phyloP scores from a whole-genome alignment of 2,113 vertebrate species.

The Tachycineta bicolor region DNA sequence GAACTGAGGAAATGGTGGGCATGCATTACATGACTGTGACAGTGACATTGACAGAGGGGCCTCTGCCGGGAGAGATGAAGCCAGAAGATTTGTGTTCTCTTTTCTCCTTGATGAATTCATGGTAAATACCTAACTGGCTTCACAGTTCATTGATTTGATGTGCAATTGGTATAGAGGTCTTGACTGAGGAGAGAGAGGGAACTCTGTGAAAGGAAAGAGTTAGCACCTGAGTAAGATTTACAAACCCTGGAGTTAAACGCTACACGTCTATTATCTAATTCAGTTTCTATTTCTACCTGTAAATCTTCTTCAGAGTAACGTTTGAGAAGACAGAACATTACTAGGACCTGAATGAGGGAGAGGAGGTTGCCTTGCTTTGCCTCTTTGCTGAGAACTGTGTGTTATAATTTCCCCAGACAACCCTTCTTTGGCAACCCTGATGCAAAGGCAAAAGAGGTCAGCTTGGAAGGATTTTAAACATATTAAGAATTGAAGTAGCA shows the following conservation, averaged over 20 bases:
- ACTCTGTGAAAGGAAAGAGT: neutral
- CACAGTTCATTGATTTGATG: neutral
- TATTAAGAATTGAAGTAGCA: neutral
- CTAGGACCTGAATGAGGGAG: neutral
- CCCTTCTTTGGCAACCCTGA: neutral
- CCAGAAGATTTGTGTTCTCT: neutral
- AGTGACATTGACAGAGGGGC: fast-evolving
- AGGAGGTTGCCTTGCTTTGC: neutral
- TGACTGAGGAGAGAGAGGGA: neutral
- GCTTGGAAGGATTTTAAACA: neutral
- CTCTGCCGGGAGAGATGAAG: neutral
- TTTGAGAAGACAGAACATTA: neutral
- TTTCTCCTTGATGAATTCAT: neutral
- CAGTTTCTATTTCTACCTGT: neutral
- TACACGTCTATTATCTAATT: neutral
- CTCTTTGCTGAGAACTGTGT: neutral
- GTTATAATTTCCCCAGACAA: neutral
- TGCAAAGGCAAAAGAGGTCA: neutral
- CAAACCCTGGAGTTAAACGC: neutral
- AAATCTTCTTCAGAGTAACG: neutral
- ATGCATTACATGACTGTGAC: neutral
- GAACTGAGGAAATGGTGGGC: neutral
- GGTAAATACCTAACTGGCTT: neutral
- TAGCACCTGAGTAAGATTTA: neutral
- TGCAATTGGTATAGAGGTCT: neutral